Base-by-base conservation (phyloP, 2,113 vertebrate genomes). In the Romanogobio albipinnatus region DNA sequence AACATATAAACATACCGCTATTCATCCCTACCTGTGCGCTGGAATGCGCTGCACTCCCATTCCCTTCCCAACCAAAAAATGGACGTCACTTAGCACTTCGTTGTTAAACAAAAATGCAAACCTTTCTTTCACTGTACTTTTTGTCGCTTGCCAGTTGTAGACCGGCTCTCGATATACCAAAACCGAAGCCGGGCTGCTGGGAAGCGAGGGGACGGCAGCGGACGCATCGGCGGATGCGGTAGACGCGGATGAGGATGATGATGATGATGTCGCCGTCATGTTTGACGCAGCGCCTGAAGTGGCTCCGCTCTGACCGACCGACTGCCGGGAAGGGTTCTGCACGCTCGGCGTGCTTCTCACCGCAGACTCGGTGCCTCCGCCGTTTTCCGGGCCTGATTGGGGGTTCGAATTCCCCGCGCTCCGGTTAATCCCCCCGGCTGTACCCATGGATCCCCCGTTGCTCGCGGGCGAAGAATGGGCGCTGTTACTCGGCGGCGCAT, bases 11-110 rank as follows among this genome's bases (percentile, higher is more conserved):
- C 70, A 56, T 49, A 84, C 59, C 87, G 71, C 85, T 76, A 73
- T 75, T 51, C 51, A 73, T 58, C 86, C 93, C 90, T 93, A 96
- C 96, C 96, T 95, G 95, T 96, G 96, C 88, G 96, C 96, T 51
- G 96, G 96, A 93, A 96, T 95, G 91, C 96, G 94, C 93, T 96
- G 95, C 85, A 95, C 93, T 88, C 95, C 94, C 91, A 95, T 94
- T 87, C 96, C 96, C 90, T 96, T 96, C 85, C 95, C 96, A 91
- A 96, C 96, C 90, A 96, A 94, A 94, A 96, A 96, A 94, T 96
- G 95, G 88, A 96, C 96, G 95, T 96, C 96, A 93, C 96, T 96
- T 76, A 96, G 95, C 91, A 96, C 96, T 92, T 96, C 96, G 95
- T 96, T 96, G 93, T 96, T 96, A 93, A 96, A 96, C 82, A 96